Percentiles rank a stretch among this genome's conserved stretches.
phyloP scores from a whole-genome alignment of 1,140 invertebrate species.

The Dreissena rostriformis region DNA sequence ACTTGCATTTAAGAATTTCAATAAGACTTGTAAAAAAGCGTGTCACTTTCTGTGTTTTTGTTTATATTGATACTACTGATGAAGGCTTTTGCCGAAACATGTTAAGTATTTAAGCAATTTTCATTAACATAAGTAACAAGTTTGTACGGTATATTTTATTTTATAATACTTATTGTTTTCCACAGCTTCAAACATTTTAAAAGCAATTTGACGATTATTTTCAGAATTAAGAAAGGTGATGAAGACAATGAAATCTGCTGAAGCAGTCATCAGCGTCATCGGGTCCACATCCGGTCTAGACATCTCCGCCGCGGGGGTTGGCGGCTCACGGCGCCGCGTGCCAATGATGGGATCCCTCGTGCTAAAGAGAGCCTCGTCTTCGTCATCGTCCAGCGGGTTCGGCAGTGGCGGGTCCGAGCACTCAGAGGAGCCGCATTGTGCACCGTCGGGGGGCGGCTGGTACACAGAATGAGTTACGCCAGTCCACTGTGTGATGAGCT shows the following conservation, averaged over 20 bases:
- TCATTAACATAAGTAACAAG: too few species aligned
- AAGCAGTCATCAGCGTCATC: neutral
- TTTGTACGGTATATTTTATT: too few species aligned
- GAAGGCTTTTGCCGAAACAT: too few species aligned
- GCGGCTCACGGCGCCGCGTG: neutral
- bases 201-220: neutral
- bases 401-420: constrained; percentile 26
- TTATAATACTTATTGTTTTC: too few species aligned
- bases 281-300: neutral
- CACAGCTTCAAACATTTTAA: neutral
- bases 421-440: constrained; percentile 18
- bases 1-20: too few species aligned
- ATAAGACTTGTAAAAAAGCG: too few species aligned
- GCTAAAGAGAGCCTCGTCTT: constrained; percentile 24
- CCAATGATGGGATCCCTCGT: constrained; percentile 39
- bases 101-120: too few species aligned
- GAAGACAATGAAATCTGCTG: neutral
- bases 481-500: too few species aligned
- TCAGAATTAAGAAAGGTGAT: constrained; percentile 1
- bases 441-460: neutral
- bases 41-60: too few species aligned
- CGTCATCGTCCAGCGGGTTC: constrained; percentile 35
- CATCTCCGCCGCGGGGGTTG: neutral
- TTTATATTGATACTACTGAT: too few species aligned
- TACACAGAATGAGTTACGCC: too few species aligned